These are phyloP conservation scores for Liodrosophila aerea DNA, from an alignment of 2,888 invertebrate species.

Conservation along the genomic window DNA sequence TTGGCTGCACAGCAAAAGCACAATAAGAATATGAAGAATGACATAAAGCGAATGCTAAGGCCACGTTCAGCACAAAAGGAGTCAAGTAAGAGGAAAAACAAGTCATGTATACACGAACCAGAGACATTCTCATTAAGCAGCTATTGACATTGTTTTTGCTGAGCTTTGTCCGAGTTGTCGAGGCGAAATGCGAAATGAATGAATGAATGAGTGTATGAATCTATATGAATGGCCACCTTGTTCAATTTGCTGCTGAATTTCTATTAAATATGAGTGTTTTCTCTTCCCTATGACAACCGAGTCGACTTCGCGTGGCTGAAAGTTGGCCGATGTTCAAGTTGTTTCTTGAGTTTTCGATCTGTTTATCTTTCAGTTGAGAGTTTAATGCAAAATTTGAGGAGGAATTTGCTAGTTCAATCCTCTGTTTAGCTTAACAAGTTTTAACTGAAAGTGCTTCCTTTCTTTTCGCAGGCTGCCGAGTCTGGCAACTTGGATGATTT, in stretches of 20 bases:
- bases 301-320: background rate
- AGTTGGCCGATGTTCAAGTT: constrained; percentile 1
- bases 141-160: constrained; percentile 47
- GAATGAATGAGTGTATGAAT: constrained; percentile 8
- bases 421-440: background rate
- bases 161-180: background rate
- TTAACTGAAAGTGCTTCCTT: constrained; percentile 1
- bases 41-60: background rate
- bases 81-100: background rate
- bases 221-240: constrained; percentile 12
- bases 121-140: constrained; percentile 36
- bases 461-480: constrained; percentile 88
- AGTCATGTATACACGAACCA: constrained; percentile 5
- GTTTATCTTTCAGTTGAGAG: constrained; percentile 2
- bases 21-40: background rate
- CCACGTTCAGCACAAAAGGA: background rate
- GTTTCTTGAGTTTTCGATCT: background rate
- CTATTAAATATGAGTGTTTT: constrained; percentile 27
- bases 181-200: constrained; percentile 7
- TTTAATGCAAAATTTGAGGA: background rate
- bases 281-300: background rate
- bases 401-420: background rate
- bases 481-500: constrained; percentile 92
- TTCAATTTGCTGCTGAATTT: constrained; percentile 43
- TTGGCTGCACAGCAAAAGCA: background rate